Percentiles rank a stretch among this genome's conserved stretches.
Evolutionary conservation across 2,797 vertebrate species (phyloP).

Genomic region (Acrocephalus scirpaceus): DNA sequence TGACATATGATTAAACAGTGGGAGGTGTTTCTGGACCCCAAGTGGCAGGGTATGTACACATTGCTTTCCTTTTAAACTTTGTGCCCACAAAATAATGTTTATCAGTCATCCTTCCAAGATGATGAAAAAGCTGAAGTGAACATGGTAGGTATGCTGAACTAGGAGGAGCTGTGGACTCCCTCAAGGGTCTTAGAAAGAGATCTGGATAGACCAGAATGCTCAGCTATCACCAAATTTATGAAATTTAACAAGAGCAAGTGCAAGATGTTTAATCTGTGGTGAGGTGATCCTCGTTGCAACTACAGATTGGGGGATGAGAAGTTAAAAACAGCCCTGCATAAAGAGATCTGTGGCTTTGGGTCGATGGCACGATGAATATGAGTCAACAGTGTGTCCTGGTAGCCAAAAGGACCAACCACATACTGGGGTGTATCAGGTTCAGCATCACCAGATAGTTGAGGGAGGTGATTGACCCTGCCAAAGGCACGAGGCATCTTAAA

Average conservation of each 20-base stretch:
- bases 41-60: accelerated
- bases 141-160: not conserved
- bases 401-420: not conserved
- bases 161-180: not conserved
- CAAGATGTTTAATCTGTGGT: no score
- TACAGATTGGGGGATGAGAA: accelerated
- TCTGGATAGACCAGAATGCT: not conserved
- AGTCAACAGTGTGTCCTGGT: not conserved
- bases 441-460: not conserved
- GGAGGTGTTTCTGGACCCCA: not conserved
- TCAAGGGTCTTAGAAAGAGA: not conserved
- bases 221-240: not conserved
- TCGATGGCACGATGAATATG: not conserved
- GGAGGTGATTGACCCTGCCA: not conserved
- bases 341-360: accelerated
- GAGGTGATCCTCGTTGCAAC: not conserved
- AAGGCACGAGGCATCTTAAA: not conserved
- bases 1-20: not conserved
- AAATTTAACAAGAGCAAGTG: not conserved
- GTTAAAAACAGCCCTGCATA: not conserved
- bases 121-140: not conserved
- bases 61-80: not conserved
- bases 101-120: not conserved
- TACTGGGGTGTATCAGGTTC: not conserved
- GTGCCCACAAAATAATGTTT: not conserved